Evolutionary conservation across 2,113 vertebrate genomes (phyloP).

Genomic region (Oryzias melastigma): DNA sequence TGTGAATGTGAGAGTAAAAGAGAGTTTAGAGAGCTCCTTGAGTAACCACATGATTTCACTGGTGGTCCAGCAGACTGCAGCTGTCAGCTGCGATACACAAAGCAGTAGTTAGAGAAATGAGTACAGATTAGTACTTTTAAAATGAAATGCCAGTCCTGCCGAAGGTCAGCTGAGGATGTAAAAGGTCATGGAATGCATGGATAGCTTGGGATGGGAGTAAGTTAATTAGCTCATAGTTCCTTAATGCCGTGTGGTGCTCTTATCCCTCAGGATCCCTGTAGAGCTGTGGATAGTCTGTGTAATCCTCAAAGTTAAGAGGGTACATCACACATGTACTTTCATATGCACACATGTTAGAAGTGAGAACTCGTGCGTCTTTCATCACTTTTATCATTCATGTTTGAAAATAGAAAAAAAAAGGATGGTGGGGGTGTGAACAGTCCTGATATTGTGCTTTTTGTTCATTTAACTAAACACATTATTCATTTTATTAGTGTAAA

Average conservation of each 20-base stretch:
- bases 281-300: constrained; percentile 51
- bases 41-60: constrained; percentile 14
- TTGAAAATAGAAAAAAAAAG: too few species aligned
- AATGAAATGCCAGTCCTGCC: background rate
- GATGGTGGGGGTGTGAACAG: too few species aligned
- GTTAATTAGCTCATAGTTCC: constrained; percentile 53
- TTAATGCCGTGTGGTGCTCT: constrained; percentile 54
- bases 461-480: too few species aligned
- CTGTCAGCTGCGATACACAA: constrained; percentile 19
- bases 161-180: constrained; percentile 24
- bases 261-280: constrained; percentile 40
- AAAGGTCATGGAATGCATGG: constrained; percentile 33
- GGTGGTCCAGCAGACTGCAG: constrained; percentile 18
- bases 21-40: constrained; percentile 19
- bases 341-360: background rate
- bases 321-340: constrained; percentile 37
- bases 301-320: constrained; percentile 61
- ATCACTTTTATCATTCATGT: background rate
- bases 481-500: too few species aligned
- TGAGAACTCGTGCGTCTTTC: constrained; percentile 11
- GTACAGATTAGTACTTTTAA: constrained; percentile 13
- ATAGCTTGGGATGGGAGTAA: constrained; percentile 7
- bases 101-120: constrained; percentile 16
- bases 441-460: too few species aligned
- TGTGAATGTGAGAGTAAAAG: background rate